Percentiles rank a stretch among this genome's conserved stretches.
These are phyloP conservation scores for Theretra japonica DNA, from an alignment of 2,888 invertebrate genomes.

Conservation along the genomic window DNA sequence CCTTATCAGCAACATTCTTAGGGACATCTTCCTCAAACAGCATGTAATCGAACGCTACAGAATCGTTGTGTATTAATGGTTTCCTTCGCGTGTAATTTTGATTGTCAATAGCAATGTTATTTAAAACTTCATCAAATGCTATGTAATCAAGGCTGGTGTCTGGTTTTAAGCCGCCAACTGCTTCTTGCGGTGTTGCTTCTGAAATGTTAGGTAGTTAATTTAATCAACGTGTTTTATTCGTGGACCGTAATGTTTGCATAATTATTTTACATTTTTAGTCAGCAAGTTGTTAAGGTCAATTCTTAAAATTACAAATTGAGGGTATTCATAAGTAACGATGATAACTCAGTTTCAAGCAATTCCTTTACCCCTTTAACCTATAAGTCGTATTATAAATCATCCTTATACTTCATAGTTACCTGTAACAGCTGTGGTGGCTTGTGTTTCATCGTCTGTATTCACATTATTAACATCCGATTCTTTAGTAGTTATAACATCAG, in stretches of 20 bases:
- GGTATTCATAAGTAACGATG: not conserved
- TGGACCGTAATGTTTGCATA: too few relatives aligned
- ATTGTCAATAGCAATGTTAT: constrained; percentile 48
- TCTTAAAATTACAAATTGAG: not conserved
- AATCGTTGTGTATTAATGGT: constrained; percentile 35
- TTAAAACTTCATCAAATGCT: constrained; percentile 60
- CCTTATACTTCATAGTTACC: not conserved
- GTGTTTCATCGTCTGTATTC: not conserved
- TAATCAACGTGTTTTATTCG: too few relatives aligned
- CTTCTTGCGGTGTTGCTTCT: constrained; percentile 23
- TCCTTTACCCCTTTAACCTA: too few relatives aligned
- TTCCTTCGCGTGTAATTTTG: constrained; percentile 47
- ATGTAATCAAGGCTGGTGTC: constrained; percentile 43
- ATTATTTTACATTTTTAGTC: too few relatives aligned
- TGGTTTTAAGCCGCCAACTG: not conserved
- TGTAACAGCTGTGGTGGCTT: not conserved
- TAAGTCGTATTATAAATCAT: too few relatives aligned
- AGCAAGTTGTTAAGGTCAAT: not conserved
- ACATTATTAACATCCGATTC: not conserved
- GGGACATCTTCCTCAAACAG: constrained; percentile 39
- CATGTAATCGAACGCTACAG: constrained; percentile 41
- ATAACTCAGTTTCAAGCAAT: too few relatives aligned
- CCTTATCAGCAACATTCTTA: constrained; percentile 29
- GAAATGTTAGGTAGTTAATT: not conserved
- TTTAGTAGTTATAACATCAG: constrained; percentile 30